Evolutionary conservation across 2,888 invertebrate species (phyloP), one percentile per base, ranked within the genome.

Genomic region (Andrena trimmerana): DNA sequence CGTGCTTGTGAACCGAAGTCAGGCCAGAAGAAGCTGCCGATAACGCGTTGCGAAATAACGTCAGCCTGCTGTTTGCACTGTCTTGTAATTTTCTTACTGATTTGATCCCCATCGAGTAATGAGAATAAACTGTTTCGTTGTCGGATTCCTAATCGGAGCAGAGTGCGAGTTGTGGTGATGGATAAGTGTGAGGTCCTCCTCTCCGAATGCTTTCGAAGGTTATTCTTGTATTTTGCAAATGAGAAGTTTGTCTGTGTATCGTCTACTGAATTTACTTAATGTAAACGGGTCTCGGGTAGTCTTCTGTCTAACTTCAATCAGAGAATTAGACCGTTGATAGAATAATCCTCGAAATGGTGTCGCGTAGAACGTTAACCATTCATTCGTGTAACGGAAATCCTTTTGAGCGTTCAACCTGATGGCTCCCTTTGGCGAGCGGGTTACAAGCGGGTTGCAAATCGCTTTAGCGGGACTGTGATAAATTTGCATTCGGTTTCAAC

Each of bases 261-360:
- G 50, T 50, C 70, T 13, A 59, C 20, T 8, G 5, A 31, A 33
- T 33, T 33, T 33, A 31, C 10, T 67, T 31, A 24, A 16, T 2
- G 24, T n/a, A 70, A n/a, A 29, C 33, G 10, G 7, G 48, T 7
- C 42, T 31, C 1, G 33, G 3, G 7, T 54, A 52, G 5, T 16
- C 20, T 42, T 62, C 29, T 52, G n/a, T 20, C 52, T 59, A 59
- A 59, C 48, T 65, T 20, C 42, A 33, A 65, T 74, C 59, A 20
- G 75, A 50, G 33, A 65, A 36, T 50, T 27, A 65, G 31, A 72
- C 3, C 57, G 27, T 59, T 50, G 74, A 77, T 73, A 20, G 48
- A 65, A 65, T 65, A 65, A 77, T 65, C 65, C 77, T 74, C 13
- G 42, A 48, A 65, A 73, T n/a, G 74, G 57, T 57, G 63, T 72